A percentile compares a stretch with the other conserved stretches of the same genome.
These are phyloP conservation scores for Andrena trimmerana DNA, from an alignment of 2,888 invertebrate species.

Conservation along the genomic window DNA sequence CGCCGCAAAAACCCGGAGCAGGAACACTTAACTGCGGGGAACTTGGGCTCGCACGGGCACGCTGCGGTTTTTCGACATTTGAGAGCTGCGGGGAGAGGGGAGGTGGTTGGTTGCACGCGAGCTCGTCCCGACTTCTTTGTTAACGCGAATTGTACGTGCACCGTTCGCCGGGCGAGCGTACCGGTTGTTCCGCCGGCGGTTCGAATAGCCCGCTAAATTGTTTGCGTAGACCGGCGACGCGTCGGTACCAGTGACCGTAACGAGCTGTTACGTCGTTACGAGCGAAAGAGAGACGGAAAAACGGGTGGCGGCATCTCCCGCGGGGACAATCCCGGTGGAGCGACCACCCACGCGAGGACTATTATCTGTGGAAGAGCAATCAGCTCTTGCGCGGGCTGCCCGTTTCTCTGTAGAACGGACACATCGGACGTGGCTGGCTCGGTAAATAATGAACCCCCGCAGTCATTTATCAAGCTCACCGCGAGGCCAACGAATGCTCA, in stretches of 20 bases:
- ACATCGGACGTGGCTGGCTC: conserved; percentile 42
- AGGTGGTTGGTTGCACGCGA: conserved; percentile 10
- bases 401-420: conserved; percentile 62
- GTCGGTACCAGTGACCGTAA: conserved; percentile 42
- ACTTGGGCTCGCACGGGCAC: background rate
- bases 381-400: conserved; percentile 45
- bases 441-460: conserved; percentile 69
- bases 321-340: conserved; percentile 55
- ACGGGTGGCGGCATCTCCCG: conserved; percentile 30
- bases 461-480: conserved; percentile 69
- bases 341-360: conserved; percentile 60
- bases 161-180: background rate
- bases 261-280: conserved; percentile 63
- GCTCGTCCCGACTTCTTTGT: conserved; percentile 21
- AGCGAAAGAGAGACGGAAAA: background rate
- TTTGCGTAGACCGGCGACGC: conserved; percentile 43
- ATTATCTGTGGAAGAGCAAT: conserved; percentile 63
- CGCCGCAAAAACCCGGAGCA: conserved; percentile 3
- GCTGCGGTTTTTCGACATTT: conserved; percentile 5
- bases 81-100: background rate
- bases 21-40: conserved; percentile 15
- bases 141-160: background rate
- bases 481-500: conserved; percentile 61
- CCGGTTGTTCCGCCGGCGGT: conserved; percentile 12
- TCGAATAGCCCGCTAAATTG: conserved; percentile 24